A percentile compares a stretch with the other conserved stretches of the same genome.
These are phyloP conservation scores for Balaeniceps rex DNA, from an alignment of 2,113 vertebrate species.

Conservation along the genomic window DNA sequence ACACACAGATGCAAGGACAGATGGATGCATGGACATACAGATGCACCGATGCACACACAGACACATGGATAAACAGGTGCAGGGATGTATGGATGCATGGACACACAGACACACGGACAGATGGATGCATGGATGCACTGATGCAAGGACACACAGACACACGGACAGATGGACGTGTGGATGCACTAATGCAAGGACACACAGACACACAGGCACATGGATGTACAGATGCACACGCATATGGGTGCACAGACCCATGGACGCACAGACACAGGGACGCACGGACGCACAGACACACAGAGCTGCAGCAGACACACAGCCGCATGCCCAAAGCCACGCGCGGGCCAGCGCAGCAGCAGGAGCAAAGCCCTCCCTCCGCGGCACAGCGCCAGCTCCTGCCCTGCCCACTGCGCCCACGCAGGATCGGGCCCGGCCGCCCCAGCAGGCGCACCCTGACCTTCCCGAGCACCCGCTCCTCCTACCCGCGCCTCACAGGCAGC, in stretches of 20 bases:
- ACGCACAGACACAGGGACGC: not conserved
- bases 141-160: not conserved
- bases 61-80: too few species aligned
- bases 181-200: too few species aligned
- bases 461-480: not conserved
- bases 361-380: not conserved
- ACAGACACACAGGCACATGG: too few species aligned
- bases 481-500: rapidly evolving
- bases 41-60: rapidly evolving
- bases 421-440: rapidly evolving
- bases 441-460: not conserved
- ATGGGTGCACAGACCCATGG: too few species aligned
- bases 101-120: too few species aligned
- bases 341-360: not conserved
- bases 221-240: rapidly evolving
- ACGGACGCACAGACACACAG: rapidly evolving
- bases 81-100: not conserved
- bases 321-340: not conserved
- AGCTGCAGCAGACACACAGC: not conserved
- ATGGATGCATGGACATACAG: not conserved
- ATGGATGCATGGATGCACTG: not conserved
- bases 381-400: not conserved
- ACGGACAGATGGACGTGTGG: rapidly evolving
- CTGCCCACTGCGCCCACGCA: not conserved
- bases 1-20: not conserved